phyloP scores from a whole-genome alignment of 1,140 invertebrate species.

The Eurosta solidaginis region DNA sequence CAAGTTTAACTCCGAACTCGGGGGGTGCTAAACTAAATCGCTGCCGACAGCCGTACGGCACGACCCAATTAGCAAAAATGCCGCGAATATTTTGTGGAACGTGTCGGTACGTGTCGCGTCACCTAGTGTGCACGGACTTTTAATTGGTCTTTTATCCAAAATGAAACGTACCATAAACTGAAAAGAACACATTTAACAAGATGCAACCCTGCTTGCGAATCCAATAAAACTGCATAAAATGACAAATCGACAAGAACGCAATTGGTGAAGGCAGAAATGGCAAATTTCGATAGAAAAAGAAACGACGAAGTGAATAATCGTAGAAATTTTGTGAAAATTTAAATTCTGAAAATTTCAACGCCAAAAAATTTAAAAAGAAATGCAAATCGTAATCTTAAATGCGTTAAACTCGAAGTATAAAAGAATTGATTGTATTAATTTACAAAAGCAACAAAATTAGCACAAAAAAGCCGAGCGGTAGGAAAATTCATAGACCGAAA shows the following conservation, averaged over 20 bases:
- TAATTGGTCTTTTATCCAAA: too few species aligned
- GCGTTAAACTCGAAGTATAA: background rate
- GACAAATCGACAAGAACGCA: background rate
- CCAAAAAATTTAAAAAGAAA: background rate
- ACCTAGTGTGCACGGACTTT: too few species aligned
- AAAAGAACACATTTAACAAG: background rate
- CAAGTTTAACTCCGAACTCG: too few species aligned
- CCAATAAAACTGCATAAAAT: background rate
- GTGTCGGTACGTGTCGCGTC: too few species aligned
- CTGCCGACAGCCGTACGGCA: too few species aligned
- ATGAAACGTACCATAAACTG: too few species aligned
- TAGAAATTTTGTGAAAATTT: conserved; percentile 23
- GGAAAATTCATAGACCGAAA: background rate
- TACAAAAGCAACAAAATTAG: background rate
- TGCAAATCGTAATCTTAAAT: background rate
- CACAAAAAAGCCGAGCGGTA: background rate
- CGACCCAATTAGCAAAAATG: too few species aligned
- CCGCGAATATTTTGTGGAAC: too few species aligned
- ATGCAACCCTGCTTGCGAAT: background rate
- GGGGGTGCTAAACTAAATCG: too few species aligned
- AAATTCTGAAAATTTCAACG: background rate
- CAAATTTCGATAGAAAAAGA: background rate
- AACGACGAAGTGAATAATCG: background rate
- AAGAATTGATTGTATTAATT: background rate
- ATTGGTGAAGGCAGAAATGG: background rate